phyloP scores from a whole-genome alignment of 2,888 invertebrate species.

The Caenorhabditis sp. region DNA sequence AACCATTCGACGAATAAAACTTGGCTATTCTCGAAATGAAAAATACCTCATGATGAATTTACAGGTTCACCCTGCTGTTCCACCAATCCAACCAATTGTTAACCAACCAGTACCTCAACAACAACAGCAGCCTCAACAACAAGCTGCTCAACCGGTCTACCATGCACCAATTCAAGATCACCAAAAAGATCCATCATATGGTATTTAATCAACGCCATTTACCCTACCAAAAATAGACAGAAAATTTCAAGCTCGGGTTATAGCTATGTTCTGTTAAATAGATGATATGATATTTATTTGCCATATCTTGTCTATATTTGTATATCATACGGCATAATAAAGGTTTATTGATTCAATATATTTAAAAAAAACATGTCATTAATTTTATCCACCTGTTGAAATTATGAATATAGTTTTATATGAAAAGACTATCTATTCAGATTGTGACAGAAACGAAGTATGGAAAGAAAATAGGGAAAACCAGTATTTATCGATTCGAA shows the following conservation, averaged over 20 bases:
- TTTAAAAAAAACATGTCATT: too few relatives aligned
- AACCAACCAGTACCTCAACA: background rate
- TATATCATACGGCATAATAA: background rate
- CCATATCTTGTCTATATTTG: slow-evolving; percentile 5
- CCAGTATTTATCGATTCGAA: background rate
- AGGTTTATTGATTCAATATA: background rate
- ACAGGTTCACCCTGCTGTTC: slow-evolving; percentile 15
- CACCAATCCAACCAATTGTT: slow-evolving; percentile 12
- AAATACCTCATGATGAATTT: too few relatives aligned
- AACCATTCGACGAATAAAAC: too few relatives aligned
- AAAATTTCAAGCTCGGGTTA: background rate
- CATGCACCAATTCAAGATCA: slow-evolving; percentile 51
- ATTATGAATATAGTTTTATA: background rate
- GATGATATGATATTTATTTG: background rate
- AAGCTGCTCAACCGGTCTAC: slow-evolving; percentile 31
- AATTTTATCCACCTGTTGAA: background rate
- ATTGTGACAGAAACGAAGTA: background rate
- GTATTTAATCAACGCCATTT: slow-evolving; percentile 37
- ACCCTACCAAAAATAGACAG: background rate
- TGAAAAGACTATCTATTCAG: background rate
- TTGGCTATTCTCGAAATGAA: too few relatives aligned
- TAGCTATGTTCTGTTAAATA: slow-evolving; percentile 3
- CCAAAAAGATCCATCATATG: slow-evolving; percentile 54
- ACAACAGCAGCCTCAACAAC: slow-evolving; percentile 9
- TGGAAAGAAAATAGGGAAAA: background rate